Evolutionary conservation across 2,113 vertebrate species (phyloP).

Genomic region (Daphoenositta chrysoptera): DNA sequence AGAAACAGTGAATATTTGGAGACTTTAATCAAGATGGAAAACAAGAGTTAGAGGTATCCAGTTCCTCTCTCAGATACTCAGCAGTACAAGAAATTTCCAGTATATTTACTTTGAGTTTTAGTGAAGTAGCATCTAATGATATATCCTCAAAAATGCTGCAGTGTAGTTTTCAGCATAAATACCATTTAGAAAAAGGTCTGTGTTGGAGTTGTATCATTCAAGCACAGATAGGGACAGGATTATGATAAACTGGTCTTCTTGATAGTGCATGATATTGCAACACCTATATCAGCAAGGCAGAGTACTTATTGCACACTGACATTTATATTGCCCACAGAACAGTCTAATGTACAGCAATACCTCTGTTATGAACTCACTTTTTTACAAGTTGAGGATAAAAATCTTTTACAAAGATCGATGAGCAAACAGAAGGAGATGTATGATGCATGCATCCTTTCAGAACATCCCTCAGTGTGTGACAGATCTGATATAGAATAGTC

Average conservation of each 20-base stretch:
- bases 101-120: neutral
- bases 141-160: neutral
- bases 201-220: neutral
- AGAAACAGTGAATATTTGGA: neutral
- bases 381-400: neutral
- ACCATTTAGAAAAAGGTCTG: neutral
- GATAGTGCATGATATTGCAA: neutral
- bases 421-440: neutral
- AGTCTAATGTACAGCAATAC: neutral
- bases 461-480: neutral
- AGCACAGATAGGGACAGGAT: neutral
- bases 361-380: neutral
- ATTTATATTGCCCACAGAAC: neutral
- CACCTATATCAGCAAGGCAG: neutral
- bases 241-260: neutral
- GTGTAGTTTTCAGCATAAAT: neutral
- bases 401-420: neutral
- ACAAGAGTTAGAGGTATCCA: neutral
- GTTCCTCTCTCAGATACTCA: neutral
- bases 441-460: neutral
- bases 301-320: neutral
- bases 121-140: neutral
- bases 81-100: neutral
- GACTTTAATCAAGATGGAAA: neutral
- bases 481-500: neutral